Evolutionary conservation across 1,140 invertebrate species (phyloP).

Genomic region (Pseudomyrmex dendroicus): DNA sequence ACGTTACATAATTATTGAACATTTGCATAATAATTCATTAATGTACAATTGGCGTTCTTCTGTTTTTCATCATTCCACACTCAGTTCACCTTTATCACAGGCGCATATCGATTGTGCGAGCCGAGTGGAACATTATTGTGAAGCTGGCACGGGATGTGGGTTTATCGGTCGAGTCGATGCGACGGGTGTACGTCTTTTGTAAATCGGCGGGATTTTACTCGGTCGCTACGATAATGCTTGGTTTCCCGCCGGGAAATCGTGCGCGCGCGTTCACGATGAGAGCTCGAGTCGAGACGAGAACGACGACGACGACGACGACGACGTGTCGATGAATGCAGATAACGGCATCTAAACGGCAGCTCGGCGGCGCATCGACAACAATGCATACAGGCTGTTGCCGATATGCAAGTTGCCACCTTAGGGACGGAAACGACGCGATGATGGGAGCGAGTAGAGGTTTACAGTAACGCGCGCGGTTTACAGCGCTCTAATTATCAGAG

Average conservation of each 20-base stretch:
- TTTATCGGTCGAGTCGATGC: constrained; percentile 51
- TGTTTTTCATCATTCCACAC: not conserved
- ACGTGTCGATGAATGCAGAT: constrained; percentile 58
- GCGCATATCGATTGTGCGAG: not conserved
- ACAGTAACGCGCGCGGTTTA: constrained; percentile 7
- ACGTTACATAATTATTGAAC: not conserved
- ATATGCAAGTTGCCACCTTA: constrained; percentile 13
- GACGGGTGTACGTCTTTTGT: not conserved
- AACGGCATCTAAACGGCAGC: constrained; percentile 39
- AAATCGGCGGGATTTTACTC: constrained; percentile 25
- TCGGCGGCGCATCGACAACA: constrained; percentile 25
- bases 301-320: not conserved
- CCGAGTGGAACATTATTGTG: constrained; percentile 17
- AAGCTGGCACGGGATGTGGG: constrained; percentile 33
- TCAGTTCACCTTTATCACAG: not conserved
- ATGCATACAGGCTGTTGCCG: not conserved
- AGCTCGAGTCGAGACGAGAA: not conserved
- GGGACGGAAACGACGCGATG: constrained; percentile 4
- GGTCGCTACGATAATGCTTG: constrained; percentile 21
- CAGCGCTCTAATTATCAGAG: constrained; percentile 41
- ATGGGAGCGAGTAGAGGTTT: not conserved
- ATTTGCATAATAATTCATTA: not conserved
- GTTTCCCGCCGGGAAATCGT: constrained; percentile 21
- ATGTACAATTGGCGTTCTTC: not conserved
- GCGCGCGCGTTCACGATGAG: not conserved